Evolutionary conservation across 2,797 vertebrate species (phyloP).

Genomic region (Falco novaeseelandiae): DNA sequence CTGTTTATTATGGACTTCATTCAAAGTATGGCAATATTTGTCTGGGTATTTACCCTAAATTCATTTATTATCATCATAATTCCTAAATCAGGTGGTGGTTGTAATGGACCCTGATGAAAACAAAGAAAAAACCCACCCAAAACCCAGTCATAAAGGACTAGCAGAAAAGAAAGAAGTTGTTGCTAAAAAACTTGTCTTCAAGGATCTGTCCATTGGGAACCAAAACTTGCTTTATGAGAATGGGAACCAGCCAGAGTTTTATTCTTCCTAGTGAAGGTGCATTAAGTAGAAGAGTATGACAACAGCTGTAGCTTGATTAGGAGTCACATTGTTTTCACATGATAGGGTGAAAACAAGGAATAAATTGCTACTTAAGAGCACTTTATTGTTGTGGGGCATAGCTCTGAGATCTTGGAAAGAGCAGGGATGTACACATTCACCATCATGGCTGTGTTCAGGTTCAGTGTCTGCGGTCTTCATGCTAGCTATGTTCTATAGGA

Average conservation of each 20-base stretch:
- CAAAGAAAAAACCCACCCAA: neutral
- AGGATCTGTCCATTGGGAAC: neutral
- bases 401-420: neutral
- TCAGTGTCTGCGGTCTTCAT: neutral
- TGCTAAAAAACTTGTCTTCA: neutral
- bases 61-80: neutral
- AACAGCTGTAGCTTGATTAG: neutral
- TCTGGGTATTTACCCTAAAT: neutral
- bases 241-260: neutral
- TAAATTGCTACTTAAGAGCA: neutral
- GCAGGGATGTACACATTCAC: neutral
- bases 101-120: neutral
- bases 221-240: neutral
- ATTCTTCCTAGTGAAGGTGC: neutral
- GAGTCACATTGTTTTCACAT: neutral
- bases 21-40: neutral
- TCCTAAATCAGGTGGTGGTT: neutral
- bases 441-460: fast-evolving
- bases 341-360: neutral
- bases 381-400: neutral
- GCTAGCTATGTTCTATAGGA: neutral
- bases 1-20: neutral
- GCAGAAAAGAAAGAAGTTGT: neutral
- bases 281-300: neutral
- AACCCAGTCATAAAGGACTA: neutral